Evolutionary conservation across 2,888 invertebrate species (phyloP), one percentile per base, ranked within the genome.

Genomic region (Lydus trimaculatus): DNA sequence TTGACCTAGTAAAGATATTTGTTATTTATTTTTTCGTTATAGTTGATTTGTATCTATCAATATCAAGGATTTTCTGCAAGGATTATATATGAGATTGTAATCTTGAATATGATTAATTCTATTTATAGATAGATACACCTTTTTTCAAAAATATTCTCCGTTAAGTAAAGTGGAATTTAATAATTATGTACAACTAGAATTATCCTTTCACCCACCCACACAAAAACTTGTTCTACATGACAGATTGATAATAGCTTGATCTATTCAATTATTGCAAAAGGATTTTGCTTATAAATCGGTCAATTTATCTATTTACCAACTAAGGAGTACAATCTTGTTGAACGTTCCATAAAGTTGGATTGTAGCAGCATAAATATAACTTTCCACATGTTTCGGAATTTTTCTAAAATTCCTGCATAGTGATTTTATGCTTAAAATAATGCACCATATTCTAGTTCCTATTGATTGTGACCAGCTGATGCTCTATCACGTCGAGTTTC

Each of bases 161-260:
- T 15, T 36, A 7, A 15, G 36, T 43, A n/a, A 6, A 43, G 5
- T 43, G 17, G 5, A 7, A 17, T 43, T 43, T 4, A 43, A 43
- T 39, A 39, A 39, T 39, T 15, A n/a, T 15, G 13, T 0, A 15
- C 13, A 17, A 23, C 9, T 52, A 8, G 48, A 52, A 20, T 52
- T n/a, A 23, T 20, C 48, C 48, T 52, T 52, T 52, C 48, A 52
- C 48, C 48, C 48, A 52, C 20, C 48, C 11, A 43, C 43, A 43
- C 43, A 3, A 8, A 43, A 43, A 43, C 3, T 43, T 17, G 13
- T 6, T 5, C 17, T 43, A 43, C 11, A 43, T 11, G 8, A 8
- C 7, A 17, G 43, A n/a, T 43, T 43, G n/a, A n/a, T n/a, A n/a
- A 6, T 43, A 17, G 1, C 7, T 4, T 17, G 11, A 43, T 43